Conservation (phyloP, 2,888 invertebrate genomes). For the Mycalesis mineus region DNA sequence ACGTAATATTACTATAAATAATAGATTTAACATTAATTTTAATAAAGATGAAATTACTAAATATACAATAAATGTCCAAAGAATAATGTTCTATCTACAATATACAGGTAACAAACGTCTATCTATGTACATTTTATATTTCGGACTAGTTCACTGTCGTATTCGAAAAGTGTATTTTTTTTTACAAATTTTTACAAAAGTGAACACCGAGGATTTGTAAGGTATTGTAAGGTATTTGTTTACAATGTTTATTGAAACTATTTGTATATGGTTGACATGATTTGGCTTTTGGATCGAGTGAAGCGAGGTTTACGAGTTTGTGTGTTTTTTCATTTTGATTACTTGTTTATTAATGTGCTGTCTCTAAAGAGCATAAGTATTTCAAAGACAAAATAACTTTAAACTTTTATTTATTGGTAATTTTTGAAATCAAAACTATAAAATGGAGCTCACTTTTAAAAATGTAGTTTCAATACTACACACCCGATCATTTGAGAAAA, state of each 20-base stretch:
- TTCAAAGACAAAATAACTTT: no score
- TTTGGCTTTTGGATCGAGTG: background rate
- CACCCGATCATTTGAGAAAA: no score
- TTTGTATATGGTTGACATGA: background rate
- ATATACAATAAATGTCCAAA: slow-evolving; percentile 71
- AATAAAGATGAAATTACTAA: slow-evolving; percentile 64
- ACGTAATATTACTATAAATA: slow-evolving; percentile 63
- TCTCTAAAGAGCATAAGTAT: no score
- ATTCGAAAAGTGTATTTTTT: slow-evolving; percentile 62
- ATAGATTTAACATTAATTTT: slow-evolving; percentile 62
- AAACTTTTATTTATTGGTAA: no score
- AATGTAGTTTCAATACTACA: no score
- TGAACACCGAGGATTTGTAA: slow-evolving; percentile 43
- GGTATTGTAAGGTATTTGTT: background rate
- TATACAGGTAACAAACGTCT: slow-evolving; percentile 78
- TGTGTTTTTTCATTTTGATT: no score
- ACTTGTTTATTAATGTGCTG: no score
- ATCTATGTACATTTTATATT: slow-evolving; percentile 76
- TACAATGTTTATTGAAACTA: background rate
- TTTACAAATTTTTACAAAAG: slow-evolving; percentile 68
- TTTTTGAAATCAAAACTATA: no score
- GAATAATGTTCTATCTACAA: slow-evolving; percentile 77
- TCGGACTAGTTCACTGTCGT: slow-evolving; percentile 74
- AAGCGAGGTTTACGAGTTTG: background rate
- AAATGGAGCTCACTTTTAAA: no score